Base-by-base conservation (phyloP, 2,113 vertebrate species). In the Guaruba guarouba region DNA sequence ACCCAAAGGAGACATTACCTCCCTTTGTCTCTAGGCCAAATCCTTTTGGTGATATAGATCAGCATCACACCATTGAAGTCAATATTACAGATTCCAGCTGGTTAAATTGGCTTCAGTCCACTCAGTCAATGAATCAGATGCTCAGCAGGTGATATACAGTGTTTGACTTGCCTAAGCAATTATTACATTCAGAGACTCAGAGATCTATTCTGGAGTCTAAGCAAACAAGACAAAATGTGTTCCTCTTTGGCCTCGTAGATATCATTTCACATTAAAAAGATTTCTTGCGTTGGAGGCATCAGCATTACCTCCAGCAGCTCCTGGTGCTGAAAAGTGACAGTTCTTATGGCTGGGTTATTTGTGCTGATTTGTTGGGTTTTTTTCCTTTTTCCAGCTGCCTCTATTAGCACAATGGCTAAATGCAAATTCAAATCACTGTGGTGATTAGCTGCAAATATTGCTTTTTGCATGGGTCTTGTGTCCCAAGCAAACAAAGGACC, bases 391-490 rank as follows among this genome's bases (percentile, higher is more conserved):
- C 93, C 93, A 97, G 97, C 91, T 96, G 97, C 83, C 77, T 84
- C 63, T 96, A 33, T 95, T 97, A 94, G 80, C 86, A 95, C 95
- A 95, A 91, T 93, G 93, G 92, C 81, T 88, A 94, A 92, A 97
- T 97, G 75, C 81, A 97, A 96, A 94, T 96, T 95, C 84, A 96
- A 96, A 96, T 90, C 85, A 91, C 78, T 87, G 33, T 52, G 59
- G 88, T 96, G 77, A 96, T 97, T 96, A 95, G 93, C 92, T 93
- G 88, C 69, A 96, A 97, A 93, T 95, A 95, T 70, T 94, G 76
- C 79, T 94, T 95, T 96, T 92, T 95, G 85, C 71, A 95, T 70
- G 78, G 46, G 67, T 82, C 94, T 85, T 39, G 85, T 94, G 76
- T 85, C 22, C 69, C 74, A 78, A 88, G 92, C 62, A 76, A 96